Evolutionary conservation across 2,113 vertebrate species (phyloP).

Genomic region (Vulpes lagopus): DNA sequence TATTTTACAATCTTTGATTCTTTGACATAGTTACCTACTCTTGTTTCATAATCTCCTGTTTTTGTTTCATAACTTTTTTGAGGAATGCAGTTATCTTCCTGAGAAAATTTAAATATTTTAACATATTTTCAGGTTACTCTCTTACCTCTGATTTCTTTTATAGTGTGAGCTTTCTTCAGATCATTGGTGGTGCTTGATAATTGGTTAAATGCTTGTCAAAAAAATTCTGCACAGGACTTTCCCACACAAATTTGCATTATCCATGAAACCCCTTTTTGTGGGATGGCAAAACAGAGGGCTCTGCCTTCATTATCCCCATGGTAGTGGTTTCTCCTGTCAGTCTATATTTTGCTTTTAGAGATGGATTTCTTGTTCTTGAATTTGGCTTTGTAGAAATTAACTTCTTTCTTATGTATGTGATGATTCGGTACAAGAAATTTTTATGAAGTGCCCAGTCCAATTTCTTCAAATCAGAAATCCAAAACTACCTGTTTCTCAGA

Average conservation of each 20-base stretch:
- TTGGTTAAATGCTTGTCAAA: constrained; percentile 33
- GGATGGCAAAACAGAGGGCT: not conserved
- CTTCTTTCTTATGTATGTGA: not conserved
- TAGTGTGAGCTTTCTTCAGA: not conserved
- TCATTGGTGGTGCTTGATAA: not conserved
- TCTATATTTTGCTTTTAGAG: not conserved
- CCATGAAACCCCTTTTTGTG: not conserved
- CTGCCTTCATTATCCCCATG: not conserved
- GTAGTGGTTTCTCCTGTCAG: not conserved
- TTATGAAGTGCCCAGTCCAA: not conserved
- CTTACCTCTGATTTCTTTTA: not conserved
- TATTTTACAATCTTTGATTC: not conserved
- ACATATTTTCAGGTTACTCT: not conserved
- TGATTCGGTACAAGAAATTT: not conserved
- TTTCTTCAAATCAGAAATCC: constrained; percentile 13
- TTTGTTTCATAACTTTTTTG: constrained; percentile 3
- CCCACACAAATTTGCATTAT: not conserved
- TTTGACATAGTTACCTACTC: constrained; percentile 40
- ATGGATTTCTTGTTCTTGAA: not conserved
- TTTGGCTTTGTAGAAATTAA: not conserved
- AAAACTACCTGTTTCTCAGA: not conserved
- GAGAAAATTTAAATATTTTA: constrained; percentile 33
- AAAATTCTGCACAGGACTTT: not conserved
- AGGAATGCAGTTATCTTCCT: constrained; percentile 1
- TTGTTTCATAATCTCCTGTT: constrained; percentile 55